Percentiles rank a stretch among this genome's conserved stretches.
Conservation (phyloP, 2,888 invertebrate genomes). For the Meteorus colon region DNA sequence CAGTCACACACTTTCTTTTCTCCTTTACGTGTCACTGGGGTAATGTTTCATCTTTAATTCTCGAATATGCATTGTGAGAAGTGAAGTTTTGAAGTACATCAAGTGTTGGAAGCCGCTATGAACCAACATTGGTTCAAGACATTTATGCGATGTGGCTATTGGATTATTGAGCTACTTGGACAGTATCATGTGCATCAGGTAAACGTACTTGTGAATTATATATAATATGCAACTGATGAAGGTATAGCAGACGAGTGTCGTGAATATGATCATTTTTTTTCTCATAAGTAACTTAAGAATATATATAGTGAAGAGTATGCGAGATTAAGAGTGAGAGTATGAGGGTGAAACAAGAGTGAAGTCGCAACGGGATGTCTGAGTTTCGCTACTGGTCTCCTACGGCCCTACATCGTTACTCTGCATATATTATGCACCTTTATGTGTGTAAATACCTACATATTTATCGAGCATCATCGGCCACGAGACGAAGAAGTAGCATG, state of each 20-base stretch:
- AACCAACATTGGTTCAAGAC: background rate
- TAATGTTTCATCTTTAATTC: background rate
- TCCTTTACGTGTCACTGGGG: background rate
- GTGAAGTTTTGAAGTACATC: background rate
- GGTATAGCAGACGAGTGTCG: background rate
- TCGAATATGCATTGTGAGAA: background rate
- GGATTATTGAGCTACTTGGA: background rate
- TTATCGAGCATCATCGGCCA: background rate
- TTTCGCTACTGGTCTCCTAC: conserved; percentile 38
- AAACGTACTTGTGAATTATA: background rate
- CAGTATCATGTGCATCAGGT: background rate
- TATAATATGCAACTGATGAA: background rate
- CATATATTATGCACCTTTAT: background rate
- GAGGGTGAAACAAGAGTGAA: conserved; percentile 17
- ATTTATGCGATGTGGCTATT: background rate
- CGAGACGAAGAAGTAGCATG: background rate
- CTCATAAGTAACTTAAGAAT: background rate
- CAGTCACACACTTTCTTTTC: background rate
- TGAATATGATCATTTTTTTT: background rate
- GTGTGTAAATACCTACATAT: conserved; percentile 7
- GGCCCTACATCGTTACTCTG: background rate
- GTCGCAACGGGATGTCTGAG: conserved; percentile 30
- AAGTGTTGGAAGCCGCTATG: background rate
- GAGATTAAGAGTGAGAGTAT: background rate
- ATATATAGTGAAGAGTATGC: background rate